Percentiles rank a stretch among this genome's conserved stretches.
phyloP scores from a whole-genome alignment of 2,797 vertebrate species.

The Hephaestus fuliginosus region DNA sequence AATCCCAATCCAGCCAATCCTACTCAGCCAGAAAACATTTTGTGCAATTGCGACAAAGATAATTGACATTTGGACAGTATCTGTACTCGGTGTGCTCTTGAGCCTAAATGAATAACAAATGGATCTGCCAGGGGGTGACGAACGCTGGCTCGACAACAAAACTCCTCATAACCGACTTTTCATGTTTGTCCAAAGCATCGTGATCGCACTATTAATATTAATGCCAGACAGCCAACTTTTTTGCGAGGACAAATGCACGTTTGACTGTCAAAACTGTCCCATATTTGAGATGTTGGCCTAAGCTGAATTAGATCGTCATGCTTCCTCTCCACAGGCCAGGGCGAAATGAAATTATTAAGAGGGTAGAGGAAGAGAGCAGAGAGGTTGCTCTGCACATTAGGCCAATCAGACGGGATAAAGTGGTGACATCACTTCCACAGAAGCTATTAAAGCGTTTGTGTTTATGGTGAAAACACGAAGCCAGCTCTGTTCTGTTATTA shows the following conservation, averaged over 20 bases:
- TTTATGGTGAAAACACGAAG: conserved; percentile 25
- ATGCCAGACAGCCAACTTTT: conserved; percentile 22
- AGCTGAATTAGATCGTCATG: conserved; percentile 12
- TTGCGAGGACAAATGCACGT: conserved; percentile 27
- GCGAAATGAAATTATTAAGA: conserved; percentile 39
- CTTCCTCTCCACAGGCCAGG: conserved; percentile 31
- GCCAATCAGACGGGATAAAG: conserved; percentile 28
- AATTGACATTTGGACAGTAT: conserved; percentile 34
- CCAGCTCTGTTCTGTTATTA: conserved; percentile 15
- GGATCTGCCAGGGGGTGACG: conserved; percentile 48
- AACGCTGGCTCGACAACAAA: conserved; percentile 49
- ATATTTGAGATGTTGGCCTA: conserved; percentile 23
- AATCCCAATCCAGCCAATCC: background rate
- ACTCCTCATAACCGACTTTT: conserved; percentile 38
- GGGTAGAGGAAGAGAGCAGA: conserved; percentile 1
- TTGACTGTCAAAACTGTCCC: conserved; percentile 38
- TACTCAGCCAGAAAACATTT: conserved; percentile 19
- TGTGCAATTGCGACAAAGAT: conserved; percentile 31
- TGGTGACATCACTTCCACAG: conserved; percentile 41
- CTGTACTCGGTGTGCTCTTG: conserved; percentile 38
- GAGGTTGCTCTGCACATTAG: conserved; percentile 3
- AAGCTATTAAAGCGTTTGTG: conserved; percentile 31
- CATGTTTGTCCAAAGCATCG: conserved; percentile 58
- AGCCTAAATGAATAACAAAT: conserved; percentile 56
- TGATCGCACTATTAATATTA: conserved; percentile 35